Evolutionary conservation across 2,113 vertebrate species (phyloP).

Genomic region (Mirounga angustirostris): DNA sequence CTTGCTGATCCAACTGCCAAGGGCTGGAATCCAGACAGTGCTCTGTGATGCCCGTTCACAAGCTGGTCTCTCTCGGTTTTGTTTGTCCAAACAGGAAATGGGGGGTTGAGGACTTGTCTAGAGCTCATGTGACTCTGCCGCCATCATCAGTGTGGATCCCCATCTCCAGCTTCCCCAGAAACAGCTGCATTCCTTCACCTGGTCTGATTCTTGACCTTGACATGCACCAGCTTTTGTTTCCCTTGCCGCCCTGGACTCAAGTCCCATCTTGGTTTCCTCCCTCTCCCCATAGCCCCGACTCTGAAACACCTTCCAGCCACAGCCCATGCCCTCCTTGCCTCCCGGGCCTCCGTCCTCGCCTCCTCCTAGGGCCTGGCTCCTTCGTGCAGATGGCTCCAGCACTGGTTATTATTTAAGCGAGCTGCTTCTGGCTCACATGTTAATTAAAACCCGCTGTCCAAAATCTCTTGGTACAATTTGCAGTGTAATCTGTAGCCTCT

Average conservation of each 20-base stretch:
- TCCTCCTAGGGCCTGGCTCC: conserved; percentile 62
- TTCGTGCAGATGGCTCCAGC: conserved; percentile 84
- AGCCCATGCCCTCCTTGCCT: not conserved
- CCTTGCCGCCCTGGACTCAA: not conserved
- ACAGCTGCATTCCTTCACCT: not conserved
- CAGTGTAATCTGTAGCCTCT: conserved; percentile 94
- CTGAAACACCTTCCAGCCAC: not conserved
- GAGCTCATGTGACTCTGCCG: not conserved
- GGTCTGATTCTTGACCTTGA: not conserved
- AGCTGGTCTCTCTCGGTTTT: not conserved
- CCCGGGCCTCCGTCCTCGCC: conserved; percentile 12
- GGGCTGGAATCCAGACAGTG: not conserved
- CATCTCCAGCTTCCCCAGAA: not conserved
- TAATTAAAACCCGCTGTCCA: conserved; percentile 96
- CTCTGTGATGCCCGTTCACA: no score
- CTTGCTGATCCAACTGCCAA: not conserved
- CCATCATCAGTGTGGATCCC: not conserved
- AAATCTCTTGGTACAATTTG: conserved; percentile 96
- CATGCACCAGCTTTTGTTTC: not conserved
- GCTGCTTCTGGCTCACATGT: conserved; percentile 90
- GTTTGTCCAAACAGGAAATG: not conserved
- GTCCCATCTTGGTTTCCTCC: not conserved
- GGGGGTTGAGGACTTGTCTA: not conserved
- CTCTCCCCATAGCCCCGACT: not conserved
- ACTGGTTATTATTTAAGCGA: conserved; percentile 90